phyloP scores from a whole-genome alignment of 2,113 vertebrate genomes.

The Ascaphus truei region DNA sequence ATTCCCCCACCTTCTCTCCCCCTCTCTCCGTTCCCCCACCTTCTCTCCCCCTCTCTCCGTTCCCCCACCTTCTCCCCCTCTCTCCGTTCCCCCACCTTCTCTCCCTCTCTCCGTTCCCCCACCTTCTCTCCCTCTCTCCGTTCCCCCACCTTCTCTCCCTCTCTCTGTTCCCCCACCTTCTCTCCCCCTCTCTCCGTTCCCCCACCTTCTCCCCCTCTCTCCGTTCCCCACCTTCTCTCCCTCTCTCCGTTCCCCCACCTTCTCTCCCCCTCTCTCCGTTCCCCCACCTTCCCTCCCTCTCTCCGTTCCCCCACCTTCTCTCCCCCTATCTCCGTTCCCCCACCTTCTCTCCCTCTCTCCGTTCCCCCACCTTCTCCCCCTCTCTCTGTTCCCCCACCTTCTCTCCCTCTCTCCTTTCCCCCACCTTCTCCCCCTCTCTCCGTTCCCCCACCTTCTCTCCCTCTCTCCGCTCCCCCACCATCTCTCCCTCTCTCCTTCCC shows the following conservation, averaged over 20 bases:
- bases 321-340: background rate
- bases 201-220: background rate
- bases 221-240: background rate
- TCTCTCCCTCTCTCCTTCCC: no score
- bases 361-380: no score
- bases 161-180: no score
- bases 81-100: background rate
- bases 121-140: background rate
- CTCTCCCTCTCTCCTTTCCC: no score
- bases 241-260: background rate
- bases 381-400: background rate
- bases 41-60: background rate
- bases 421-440: background rate
- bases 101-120: background rate
- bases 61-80: no score
- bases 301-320: no score
- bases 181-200: background rate
- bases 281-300: no score
- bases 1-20: background rate
- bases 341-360: background rate
- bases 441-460: background rate
- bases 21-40: background rate
- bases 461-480: background rate
- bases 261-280: background rate
- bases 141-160: background rate